Conservation (phyloP, 2,888 invertebrate species). For the Caenorhabditis drosophilae region DNA sequence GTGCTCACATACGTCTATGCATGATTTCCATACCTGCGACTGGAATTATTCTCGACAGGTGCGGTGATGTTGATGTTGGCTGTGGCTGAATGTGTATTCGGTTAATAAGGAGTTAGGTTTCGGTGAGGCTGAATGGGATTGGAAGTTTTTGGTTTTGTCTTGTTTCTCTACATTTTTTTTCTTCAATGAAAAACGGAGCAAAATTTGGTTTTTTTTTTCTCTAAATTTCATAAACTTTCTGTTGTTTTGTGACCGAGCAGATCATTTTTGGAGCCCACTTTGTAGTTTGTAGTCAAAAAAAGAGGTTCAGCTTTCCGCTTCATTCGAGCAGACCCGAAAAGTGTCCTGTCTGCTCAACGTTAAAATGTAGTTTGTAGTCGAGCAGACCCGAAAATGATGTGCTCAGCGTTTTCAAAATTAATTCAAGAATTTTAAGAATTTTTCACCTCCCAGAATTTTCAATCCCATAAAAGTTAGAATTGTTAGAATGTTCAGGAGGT, state of each 20-base stretch:
- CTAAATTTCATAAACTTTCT: no score
- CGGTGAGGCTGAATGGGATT: not conserved
- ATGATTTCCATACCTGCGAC: constrained; percentile 56
- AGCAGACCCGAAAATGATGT: no score
- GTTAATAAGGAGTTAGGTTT: no score
- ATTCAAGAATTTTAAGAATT: not conserved
- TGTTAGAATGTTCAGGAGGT: not conserved
- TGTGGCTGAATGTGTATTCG: constrained; percentile 21
- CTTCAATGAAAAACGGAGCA: no score
- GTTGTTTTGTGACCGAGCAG: no score
- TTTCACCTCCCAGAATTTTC: not conserved
- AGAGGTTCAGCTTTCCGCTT: no score
- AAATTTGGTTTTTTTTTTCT: no score
- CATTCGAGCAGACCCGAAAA: no score
- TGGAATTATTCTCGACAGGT: constrained; percentile 51
- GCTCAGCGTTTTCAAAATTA: not conserved
- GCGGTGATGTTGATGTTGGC: constrained; percentile 28
- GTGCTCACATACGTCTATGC: constrained; percentile 52
- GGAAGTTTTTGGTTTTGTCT: not conserved
- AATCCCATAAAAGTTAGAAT: not conserved
- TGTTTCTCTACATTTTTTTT: not conserved
- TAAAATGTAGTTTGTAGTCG: no score
- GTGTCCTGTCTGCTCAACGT: no score
- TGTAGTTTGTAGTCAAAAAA: no score
- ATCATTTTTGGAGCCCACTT: no score